Conservation (phyloP, 53 echinoderm and acorn worm species). For the Arbacia lixula region DNA sequence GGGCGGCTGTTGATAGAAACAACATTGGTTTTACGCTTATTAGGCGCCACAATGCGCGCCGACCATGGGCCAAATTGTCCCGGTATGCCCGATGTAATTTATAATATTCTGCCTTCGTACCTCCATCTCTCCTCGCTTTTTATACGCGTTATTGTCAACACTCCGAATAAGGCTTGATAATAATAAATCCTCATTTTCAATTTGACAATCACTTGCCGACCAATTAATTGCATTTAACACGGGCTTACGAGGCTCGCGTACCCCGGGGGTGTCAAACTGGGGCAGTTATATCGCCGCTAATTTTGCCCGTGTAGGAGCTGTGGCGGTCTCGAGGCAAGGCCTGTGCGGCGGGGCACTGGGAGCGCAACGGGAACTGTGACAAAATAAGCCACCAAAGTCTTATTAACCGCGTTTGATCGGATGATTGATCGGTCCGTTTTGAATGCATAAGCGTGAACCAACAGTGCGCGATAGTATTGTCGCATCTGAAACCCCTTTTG, state of each 20-base stretch:
- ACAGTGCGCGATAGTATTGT: too few relatives aligned
- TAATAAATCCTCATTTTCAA: constrained; percentile 25
- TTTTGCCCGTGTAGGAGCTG: too few relatives aligned
- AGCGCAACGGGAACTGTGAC: too few relatives aligned
- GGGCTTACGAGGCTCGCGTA: neutral
- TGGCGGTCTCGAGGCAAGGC: too few relatives aligned
- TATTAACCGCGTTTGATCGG: too few relatives aligned
- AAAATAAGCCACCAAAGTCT: too few relatives aligned
- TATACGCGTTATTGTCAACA: constrained; percentile 3
- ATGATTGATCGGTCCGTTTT: too few relatives aligned
- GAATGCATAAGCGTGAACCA: too few relatives aligned
- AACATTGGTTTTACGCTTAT: constrained; percentile 25
- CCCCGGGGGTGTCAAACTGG: neutral
- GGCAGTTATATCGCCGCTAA: constrained; percentile 6
- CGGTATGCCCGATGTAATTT: neutral
- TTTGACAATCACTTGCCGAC: constrained; percentile 54
- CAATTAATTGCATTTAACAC: constrained; percentile 51
- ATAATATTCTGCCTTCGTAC: neutral
- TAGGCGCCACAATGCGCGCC: neutral
- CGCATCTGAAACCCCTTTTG: too few relatives aligned
- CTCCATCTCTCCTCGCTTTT: neutral
- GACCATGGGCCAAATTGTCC: constrained; percentile 34
- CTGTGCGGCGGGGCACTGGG: too few relatives aligned
- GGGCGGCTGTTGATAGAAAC: constrained; percentile 9
- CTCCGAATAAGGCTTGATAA: too few relatives aligned